Base-by-base conservation (phyloP, 2,888 invertebrate species). In the Panzeria rudis region DNA sequence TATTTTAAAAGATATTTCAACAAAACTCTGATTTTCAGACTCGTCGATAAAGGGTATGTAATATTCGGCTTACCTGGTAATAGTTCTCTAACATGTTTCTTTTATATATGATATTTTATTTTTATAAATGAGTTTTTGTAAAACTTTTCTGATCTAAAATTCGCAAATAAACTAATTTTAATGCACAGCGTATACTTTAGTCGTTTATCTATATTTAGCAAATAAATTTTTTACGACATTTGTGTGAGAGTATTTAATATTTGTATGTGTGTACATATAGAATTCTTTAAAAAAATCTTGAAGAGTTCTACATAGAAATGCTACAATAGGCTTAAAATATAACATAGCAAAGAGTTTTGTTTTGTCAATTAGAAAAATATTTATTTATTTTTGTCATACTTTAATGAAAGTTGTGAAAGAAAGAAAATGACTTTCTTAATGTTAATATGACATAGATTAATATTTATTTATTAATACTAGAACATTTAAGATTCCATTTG, bases 381-480 rank as follows among this genome's bases (percentile, higher is more conserved):
- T 20, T 62, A 11, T 73, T 47, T 52, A 8, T 61, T 47, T 62
- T 35, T 29, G 52, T 38, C 61, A 76, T 29, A 41, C 15, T 20
- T 32, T 59, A 11, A 66, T 38, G 66, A 29, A 71, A 47, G 64
- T 35, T 72, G 64, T 32, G 29, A 72, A 13, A 35, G 32, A 32
- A 50, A 15, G 11, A 73, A 50, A 59, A 15, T 59, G 44, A 54
- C 41, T 73, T 75, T 61, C 17, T 72, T 50, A 44, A 20, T 50
- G 72, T n/a, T 69, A 79, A 72, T 50, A 81, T 73, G 88, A 87
- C 89, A 86, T 86, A 89, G 15, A 41, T 41, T 41, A 15, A 17
- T 8, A 44, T 44, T 86, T 84, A 88, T 83, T 89, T 61, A 89
- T n/a, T n/a, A 90, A 54, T 90, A n/a, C n/a, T n/a, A 89, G 90